Evolutionary conservation across 2,888 invertebrate genomes (phyloP).

Genomic region (Achlya flavicornis): DNA sequence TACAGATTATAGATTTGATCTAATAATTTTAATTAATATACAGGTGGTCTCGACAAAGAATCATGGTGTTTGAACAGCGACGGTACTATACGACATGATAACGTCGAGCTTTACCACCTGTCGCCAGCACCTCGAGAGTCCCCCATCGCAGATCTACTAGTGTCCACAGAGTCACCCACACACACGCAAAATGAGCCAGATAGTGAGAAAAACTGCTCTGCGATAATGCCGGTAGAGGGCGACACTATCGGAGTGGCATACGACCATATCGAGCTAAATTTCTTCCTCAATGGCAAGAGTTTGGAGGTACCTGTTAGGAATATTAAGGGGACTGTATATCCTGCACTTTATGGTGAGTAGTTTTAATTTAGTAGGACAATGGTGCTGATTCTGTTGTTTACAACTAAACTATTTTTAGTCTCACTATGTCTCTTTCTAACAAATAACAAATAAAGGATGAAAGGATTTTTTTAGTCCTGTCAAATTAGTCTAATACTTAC

Average conservation of each 20-base stretch:
- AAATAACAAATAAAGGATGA: too few species aligned
- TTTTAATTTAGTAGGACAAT: too few species aligned
- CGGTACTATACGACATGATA: constrained; percentile 93
- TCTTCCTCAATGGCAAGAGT: constrained; percentile 95
- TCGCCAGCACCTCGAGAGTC: constrained; percentile 72
- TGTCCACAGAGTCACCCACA: constrained; percentile 65
- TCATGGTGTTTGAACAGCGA: constrained; percentile 98
- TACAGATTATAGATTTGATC: too few species aligned
- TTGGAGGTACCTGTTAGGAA: constrained; percentile 93
- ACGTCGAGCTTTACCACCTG: constrained; percentile 89
- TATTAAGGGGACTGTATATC: constrained; percentile 95
- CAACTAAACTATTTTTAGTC: too few species aligned
- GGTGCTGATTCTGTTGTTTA: too few species aligned
- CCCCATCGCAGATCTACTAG: constrained; percentile 72
- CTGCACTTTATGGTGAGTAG: constrained; percentile 93
- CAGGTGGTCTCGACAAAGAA: constrained; percentile 93
- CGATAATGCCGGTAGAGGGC: constrained; percentile 92
- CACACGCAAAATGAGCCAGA: constrained; percentile 58
- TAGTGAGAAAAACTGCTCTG: constrained; percentile 53
- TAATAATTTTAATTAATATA: constrained; percentile 23
- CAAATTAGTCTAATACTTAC: too few species aligned
- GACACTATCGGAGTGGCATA: constrained; percentile 97
- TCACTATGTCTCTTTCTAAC: too few species aligned
- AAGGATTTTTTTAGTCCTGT: too few species aligned
- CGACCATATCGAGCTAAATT: constrained; percentile 97